Percentiles rank a stretch among this genome's conserved stretches.
phyloP scores from a whole-genome alignment of 2,797 vertebrate species.

The Brachyrhaphis roseni region DNA sequence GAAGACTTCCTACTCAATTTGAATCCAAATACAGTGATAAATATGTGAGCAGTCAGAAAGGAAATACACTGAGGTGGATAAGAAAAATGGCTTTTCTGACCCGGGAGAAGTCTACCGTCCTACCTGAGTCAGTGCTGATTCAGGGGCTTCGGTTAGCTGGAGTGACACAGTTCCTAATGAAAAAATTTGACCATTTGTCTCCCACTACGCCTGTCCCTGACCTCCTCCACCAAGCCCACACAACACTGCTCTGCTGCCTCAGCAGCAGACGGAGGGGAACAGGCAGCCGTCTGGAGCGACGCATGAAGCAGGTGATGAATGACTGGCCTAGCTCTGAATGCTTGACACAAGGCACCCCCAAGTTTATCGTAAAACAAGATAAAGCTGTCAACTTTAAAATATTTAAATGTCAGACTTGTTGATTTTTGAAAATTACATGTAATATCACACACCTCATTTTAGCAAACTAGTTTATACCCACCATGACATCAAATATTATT shows the following conservation, averaged over 20 bases:
- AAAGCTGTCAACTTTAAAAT: slow-evolving; percentile 7
- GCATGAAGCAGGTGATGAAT: slow-evolving; percentile 64
- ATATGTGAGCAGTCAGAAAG: slow-evolving; percentile 13
- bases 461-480: background rate
- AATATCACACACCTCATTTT: background rate
- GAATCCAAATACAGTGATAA: slow-evolving; percentile 29
- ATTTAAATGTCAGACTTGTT: background rate
- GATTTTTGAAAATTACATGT: background rate
- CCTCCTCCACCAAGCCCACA: slow-evolving; percentile 56
- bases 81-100: slow-evolving; percentile 43
- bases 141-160: slow-evolving; percentile 65
- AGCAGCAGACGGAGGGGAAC: slow-evolving; percentile 69
- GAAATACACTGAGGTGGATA: slow-evolving; percentile 23
- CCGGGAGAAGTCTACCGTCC: slow-evolving; percentile 52
- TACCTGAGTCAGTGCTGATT: slow-evolving; percentile 76
- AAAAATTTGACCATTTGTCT: slow-evolving; percentile 77
- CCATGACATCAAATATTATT: background rate
- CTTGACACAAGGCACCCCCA: slow-evolving; percentile 36
- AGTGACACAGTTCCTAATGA: slow-evolving; percentile 72
- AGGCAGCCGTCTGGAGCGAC: slow-evolving; percentile 60
- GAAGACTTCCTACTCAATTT: slow-evolving; percentile 20
- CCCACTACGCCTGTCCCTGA: slow-evolving; percentile 49
- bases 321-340: slow-evolving; percentile 35
- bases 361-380: slow-evolving; percentile 55
- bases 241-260: slow-evolving; percentile 69